Conservation (phyloP, 2,888 invertebrate genomes). For the Ethmia dodecea region DNA sequence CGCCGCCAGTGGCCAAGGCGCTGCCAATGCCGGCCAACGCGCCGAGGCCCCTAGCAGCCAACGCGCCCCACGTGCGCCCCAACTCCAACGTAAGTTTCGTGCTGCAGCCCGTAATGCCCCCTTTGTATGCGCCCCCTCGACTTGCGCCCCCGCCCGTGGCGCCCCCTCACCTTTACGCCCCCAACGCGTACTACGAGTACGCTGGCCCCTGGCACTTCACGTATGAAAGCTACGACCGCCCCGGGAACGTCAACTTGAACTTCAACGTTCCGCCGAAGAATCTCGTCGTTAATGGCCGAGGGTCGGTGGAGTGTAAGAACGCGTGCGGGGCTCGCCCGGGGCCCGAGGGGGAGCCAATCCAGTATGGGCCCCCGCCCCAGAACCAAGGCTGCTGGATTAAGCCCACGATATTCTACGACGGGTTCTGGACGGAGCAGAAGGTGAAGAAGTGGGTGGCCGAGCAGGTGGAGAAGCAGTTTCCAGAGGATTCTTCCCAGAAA, state of each 20-base stretch:
- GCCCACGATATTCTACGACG: conserved; percentile 71
- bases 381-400: conserved; percentile 67
- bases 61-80: conserved; percentile 10
- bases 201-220: conserved; percentile 66
- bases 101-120: conserved; percentile 32
- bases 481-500: conserved; percentile 42
- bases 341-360: conserved; percentile 37
- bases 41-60: conserved; percentile 21
- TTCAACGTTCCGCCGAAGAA: conserved; percentile 66
- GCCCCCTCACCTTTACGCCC: conserved; percentile 40
- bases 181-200: conserved; percentile 52
- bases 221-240: conserved; percentile 55
- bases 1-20: conserved; percentile 18
- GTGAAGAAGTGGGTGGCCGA: conserved; percentile 74
- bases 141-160: conserved; percentile 26
- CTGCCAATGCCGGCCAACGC: conserved; percentile 13
- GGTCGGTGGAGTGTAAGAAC: conserved; percentile 42
- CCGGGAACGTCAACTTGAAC: conserved; percentile 58
- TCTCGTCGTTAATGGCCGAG: conserved; percentile 52
- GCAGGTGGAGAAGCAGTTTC: conserved; percentile 68
- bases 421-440: conserved; percentile 75
- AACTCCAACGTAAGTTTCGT: conserved; percentile 47
- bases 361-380: conserved; percentile 39
- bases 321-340: conserved; percentile 31
- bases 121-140: conserved; percentile 18